Base-by-base conservation (phyloP, 2,113 vertebrate species). In the Propithecus coquereli region DNA sequence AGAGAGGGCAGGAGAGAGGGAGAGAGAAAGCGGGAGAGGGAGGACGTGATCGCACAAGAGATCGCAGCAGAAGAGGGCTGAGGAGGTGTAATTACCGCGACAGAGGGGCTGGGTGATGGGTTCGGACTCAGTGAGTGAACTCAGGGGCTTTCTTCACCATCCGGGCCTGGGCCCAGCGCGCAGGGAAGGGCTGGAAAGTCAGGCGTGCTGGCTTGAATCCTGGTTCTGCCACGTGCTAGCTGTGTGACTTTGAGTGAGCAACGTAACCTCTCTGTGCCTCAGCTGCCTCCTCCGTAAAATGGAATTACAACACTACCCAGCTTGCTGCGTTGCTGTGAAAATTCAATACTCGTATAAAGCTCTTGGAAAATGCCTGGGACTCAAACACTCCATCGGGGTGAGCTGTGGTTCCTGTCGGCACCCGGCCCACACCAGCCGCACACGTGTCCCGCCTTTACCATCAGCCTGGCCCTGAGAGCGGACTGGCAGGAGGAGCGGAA, bases 21-120 rank as follows among this genome's bases (percentile, higher is more conserved):
- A 22, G 2, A 37, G 32, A 43, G 25, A 32, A 1, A 6, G 40
- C n/a, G 1, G 2, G 11, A 63, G 61, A 30, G 11, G 18, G 30
- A 34, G 22, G n/a, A 22, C 2, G 7, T 12, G 81, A 37, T 12
- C 7, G 27, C 11, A 3, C 13, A 18, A 0, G 12, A 57, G 34
- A 22, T 0, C n/a, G 50, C 20, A 0, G 30, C 9, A 73, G 52
- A 16, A 61, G 63, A 79, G 54, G 34, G 52, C 20, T 4, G 8
- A 40, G 1, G 13, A 47, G 74, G 7, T 12, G 4, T 25, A 7
- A n/a, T 4, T 23, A 66, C 1, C 47, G 30, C 12, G 43, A 37
- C 3, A 73, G 68, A 86, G 61, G 32, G 6, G 18, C 23, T 5
- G 34, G 25, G 1, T 30, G n/a, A 17, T 6, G 40, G 37, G 18